A percentile compares a stretch with the other conserved stretches of the same genome.
phyloP scores from a whole-genome alignment of 2,113 vertebrate genomes.

The Azemiops feae region DNA sequence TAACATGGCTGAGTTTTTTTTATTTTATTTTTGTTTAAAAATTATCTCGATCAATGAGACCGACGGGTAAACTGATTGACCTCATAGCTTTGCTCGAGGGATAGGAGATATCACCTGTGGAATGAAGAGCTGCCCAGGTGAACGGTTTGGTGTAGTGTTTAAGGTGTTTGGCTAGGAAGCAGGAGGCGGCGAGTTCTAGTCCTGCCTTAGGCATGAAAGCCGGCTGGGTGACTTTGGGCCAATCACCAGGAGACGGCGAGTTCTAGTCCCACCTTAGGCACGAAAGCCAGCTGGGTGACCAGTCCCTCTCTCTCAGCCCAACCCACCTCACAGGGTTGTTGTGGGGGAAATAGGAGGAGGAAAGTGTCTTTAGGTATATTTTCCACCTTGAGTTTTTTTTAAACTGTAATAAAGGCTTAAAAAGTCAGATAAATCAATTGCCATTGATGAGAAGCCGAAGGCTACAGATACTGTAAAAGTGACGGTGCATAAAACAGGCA shows the following conservation, averaged over 20 bases:
- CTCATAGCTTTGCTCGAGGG: constrained; percentile 9
- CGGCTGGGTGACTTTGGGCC: too few relatives aligned
- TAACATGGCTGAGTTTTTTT: background rate
- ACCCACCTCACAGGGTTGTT: too few relatives aligned
- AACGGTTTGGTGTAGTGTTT: background rate
- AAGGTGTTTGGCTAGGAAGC: too few relatives aligned
- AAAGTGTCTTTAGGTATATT: too few relatives aligned
- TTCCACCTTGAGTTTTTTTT: background rate
- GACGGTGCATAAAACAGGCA: background rate
- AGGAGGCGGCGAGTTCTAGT: too few relatives aligned
- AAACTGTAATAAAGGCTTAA: background rate
- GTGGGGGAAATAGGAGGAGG: too few relatives aligned
- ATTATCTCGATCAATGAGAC: constrained; percentile 15
- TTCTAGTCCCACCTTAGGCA: too few relatives aligned
- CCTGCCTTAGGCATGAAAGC: too few relatives aligned
- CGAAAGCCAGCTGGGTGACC: too few relatives aligned
- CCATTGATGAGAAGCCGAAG: constrained; percentile 48
- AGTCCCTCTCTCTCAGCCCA: too few relatives aligned
- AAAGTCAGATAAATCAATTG: background rate
- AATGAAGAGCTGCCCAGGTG: constrained; percentile 50
- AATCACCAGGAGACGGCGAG: too few relatives aligned
- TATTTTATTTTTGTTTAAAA: background rate
- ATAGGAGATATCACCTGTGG: background rate
- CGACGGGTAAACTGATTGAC: background rate
- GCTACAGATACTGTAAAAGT: constrained; percentile 48